Percentiles rank a stretch among this genome's conserved stretches.
Conservation (phyloP, 2,797 vertebrate genomes). For the Liasis olivaceus region DNA sequence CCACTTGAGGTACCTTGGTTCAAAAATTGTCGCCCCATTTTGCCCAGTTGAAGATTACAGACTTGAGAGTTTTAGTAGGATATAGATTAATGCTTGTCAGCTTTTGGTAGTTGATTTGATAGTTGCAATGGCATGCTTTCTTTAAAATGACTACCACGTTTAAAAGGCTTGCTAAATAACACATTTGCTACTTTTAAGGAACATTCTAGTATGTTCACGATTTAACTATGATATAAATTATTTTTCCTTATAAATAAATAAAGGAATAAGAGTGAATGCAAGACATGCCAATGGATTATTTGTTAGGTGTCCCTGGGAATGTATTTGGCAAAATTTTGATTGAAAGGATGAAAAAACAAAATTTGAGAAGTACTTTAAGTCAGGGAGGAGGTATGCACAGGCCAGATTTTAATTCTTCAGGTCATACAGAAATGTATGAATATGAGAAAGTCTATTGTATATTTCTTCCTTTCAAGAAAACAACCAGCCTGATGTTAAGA, state of each 20-base stretch:
- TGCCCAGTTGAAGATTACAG: too few species aligned
- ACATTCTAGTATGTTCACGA: conserved; percentile 1
- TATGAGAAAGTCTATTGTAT: neutral
- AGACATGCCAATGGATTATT: neutral
- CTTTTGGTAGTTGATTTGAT: neutral
- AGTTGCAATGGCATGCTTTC: neutral
- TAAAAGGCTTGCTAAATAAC: neutral
- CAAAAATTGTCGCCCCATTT: too few species aligned
- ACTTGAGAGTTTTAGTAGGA: too few species aligned
- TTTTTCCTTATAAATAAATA: conserved; percentile 12
- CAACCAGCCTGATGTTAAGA: neutral
- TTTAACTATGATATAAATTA: neutral
- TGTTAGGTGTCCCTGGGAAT: neutral
- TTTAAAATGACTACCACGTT: neutral
- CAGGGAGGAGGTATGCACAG: neutral
- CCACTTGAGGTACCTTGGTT: too few species aligned
- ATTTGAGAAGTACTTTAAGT: neutral
- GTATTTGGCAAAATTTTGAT: neutral
- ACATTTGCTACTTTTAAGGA: neutral
- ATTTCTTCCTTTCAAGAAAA: neutral
- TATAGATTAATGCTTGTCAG: neutral
- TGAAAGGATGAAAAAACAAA: neutral
- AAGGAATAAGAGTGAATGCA: neutral
- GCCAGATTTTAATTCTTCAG: neutral
- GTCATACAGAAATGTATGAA: neutral